phyloP scores from a whole-genome alignment of 1,140 invertebrate species.

The Leptestheria dahalacensis region DNA sequence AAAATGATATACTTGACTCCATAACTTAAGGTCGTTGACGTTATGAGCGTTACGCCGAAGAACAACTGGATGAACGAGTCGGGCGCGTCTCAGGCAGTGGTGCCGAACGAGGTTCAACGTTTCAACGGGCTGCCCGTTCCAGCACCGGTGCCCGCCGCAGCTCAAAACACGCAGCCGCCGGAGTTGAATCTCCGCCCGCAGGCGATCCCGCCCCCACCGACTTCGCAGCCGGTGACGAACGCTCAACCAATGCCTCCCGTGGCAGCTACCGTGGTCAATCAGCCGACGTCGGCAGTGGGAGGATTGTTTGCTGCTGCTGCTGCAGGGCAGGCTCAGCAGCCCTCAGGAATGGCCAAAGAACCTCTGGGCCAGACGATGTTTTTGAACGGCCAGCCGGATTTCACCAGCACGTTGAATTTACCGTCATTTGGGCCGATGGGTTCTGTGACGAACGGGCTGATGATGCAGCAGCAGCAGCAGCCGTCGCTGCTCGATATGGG shows the following conservation, averaged over 20 bases:
- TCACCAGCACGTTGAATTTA: background rate
- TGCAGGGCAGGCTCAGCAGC: too few species aligned
- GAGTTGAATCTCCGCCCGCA: background rate
- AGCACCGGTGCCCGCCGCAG: background rate
- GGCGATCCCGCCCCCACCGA: background rate
- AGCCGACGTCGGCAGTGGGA: too few species aligned
- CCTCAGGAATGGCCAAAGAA: too few species aligned
- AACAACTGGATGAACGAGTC: constrained; percentile 1
- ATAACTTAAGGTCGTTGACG: constrained; percentile 12
- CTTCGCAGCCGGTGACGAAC: background rate
- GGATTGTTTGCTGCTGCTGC: too few species aligned
- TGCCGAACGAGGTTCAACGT: constrained; percentile 6
- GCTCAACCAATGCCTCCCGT: background rate
- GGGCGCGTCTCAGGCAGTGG: background rate
- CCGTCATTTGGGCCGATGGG: background rate
- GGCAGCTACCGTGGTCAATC: background rate
- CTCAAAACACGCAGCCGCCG: background rate
- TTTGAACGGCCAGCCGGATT: constrained; percentile 5
- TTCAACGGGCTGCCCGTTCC: background rate
- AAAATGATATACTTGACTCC: background rate
- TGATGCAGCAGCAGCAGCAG: constrained; percentile 2
- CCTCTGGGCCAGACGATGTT: background rate
- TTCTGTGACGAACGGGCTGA: background rate
- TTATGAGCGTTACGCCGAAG: constrained; percentile 12
- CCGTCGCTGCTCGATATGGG: background rate